Conservation (phyloP, 2,888 invertebrate species). For the Stenurella melanura region DNA sequence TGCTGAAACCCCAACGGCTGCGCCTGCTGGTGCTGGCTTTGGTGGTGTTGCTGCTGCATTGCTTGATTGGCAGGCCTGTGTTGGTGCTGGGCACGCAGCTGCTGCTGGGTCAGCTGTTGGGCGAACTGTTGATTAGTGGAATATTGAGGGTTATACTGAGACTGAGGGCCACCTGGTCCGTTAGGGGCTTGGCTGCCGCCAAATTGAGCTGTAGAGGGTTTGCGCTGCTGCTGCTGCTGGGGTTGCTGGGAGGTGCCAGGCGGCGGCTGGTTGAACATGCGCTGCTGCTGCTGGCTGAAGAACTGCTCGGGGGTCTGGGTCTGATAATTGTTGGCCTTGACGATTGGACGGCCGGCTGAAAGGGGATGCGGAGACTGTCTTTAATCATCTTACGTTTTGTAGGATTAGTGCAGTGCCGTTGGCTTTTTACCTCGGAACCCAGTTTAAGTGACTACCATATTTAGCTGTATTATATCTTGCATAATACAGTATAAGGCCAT, state of each 20-base stretch:
- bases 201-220: slow-evolving; percentile 44
- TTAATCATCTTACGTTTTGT: not conserved
- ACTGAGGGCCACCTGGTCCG: slow-evolving; percentile 54
- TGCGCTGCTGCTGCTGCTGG: slow-evolving; percentile 50
- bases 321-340: slow-evolving; percentile 75
- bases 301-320: slow-evolving; percentile 70
- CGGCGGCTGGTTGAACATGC: slow-evolving; percentile 52
- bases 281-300: slow-evolving; percentile 64
- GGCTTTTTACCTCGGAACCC: no score
- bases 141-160: slow-evolving; percentile 60
- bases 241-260: slow-evolving; percentile 32
- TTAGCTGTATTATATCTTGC: no score
- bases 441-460: no score
- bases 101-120: slow-evolving; percentile 63
- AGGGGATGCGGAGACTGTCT: not conserved
- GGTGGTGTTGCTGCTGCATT: slow-evolving; percentile 46
- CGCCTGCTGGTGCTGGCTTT: slow-evolving; percentile 46
- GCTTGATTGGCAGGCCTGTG: slow-evolving; percentile 70
- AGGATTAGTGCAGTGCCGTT: no score
- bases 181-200: slow-evolving; percentile 43
- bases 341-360: slow-evolving; percentile 76
- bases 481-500: no score
- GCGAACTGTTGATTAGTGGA: slow-evolving; percentile 60
- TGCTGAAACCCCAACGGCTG: slow-evolving; percentile 51
- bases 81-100: slow-evolving; percentile 69